These are phyloP conservation scores for Forpus xanthops DNA, from an alignment of 2,797 vertebrate species.

Conservation along the genomic window DNA sequence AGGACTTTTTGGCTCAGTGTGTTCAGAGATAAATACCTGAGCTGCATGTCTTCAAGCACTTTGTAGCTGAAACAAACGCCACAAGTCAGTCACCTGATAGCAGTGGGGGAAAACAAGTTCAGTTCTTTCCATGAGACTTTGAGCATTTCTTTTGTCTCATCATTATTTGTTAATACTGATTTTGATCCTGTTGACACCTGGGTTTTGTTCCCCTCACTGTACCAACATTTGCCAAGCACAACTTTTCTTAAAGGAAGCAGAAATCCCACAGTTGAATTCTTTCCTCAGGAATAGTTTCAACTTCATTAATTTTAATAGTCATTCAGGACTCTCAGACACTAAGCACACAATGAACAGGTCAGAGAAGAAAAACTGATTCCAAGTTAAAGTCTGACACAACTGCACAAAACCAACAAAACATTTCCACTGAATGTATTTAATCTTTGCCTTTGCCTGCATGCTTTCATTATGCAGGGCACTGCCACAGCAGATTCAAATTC, in stretches of 20 bases:
- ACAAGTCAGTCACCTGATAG: neutral
- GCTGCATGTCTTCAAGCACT: neutral
- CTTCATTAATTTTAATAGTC: neutral
- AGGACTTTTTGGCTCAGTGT: neutral
- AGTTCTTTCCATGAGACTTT: neutral
- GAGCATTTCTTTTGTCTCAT: neutral
- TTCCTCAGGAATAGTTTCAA: neutral
- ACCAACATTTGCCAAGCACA: neutral
- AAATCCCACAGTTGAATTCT: neutral
- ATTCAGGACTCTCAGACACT: neutral
- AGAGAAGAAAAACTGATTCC: neutral
- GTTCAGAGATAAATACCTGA: neutral
- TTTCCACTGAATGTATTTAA: neutral
- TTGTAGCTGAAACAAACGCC: slow-evolving; percentile 29
- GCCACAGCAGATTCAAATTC: neutral
- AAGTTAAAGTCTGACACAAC: neutral
- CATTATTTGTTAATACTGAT: neutral
- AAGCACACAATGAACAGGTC: neutral
- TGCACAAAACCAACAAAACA: neutral
- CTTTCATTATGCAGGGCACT: neutral
- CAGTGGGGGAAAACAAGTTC: neutral
- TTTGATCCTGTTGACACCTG: neutral
- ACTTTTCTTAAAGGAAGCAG: neutral
- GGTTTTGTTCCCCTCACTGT: neutral
- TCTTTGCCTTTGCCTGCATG: neutral